Conservation (phyloP, 2,797 vertebrate genomes). For the Myotis findleyi region DNA sequence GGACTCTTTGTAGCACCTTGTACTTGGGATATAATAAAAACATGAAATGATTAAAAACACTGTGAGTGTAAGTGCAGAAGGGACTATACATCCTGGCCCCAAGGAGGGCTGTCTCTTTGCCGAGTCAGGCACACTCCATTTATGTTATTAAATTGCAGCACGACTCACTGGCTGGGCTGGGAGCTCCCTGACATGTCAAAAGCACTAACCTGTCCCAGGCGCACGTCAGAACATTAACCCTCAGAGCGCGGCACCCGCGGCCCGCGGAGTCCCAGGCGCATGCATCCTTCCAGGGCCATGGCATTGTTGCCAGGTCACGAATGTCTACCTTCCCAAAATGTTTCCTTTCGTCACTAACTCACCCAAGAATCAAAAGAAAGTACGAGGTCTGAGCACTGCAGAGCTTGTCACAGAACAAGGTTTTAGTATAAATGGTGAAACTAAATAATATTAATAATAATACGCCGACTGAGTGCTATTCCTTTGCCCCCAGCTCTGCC, state of each 20-base stretch:
- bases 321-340: neutral
- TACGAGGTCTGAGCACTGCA: neutral
- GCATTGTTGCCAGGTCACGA: neutral
- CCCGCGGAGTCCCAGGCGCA: too few relatives aligned
- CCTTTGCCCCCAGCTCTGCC: neutral
- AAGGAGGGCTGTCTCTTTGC: conserved; percentile 65
- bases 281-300: neutral
- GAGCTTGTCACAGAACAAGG: neutral
- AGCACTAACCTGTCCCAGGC: neutral
- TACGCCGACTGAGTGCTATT: neutral
- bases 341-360: conserved; percentile 21
- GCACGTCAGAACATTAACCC: neutral
- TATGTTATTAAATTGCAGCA: conserved; percentile 35
- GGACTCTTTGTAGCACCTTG: conserved; percentile 74
- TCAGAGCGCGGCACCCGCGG: neutral
- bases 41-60: conserved; percentile 49
- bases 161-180: conserved; percentile 48
- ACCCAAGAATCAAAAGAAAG: neutral
- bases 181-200: conserved; percentile 58
- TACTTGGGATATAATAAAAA: conserved; percentile 67
- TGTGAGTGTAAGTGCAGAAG: conserved; percentile 35
- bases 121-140: conserved; percentile 70
- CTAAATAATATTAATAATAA: neutral
- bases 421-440: neutral
- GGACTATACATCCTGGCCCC: conserved; percentile 53